Conservation (phyloP, 2,113 vertebrate species). For the Climacteris rufus region DNA sequence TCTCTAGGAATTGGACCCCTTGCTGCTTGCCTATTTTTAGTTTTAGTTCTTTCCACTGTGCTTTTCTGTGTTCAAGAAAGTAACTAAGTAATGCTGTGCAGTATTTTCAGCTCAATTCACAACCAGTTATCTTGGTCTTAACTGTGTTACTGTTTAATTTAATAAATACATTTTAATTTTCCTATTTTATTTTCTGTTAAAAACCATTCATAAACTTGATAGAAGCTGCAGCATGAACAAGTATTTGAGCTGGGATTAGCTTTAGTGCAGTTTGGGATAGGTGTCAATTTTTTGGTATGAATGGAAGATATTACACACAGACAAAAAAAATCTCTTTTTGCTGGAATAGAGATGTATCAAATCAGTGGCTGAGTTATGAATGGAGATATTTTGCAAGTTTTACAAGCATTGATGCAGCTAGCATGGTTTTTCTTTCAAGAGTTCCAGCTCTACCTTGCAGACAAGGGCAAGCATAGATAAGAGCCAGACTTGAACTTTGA, state of each 20-base stretch:
- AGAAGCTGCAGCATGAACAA: not conserved
- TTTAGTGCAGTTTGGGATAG: not conserved
- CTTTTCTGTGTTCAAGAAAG: not conserved
- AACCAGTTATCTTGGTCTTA: not conserved
- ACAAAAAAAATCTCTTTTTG: not conserved
- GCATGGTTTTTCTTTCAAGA: not conserved
- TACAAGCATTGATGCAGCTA: not conserved
- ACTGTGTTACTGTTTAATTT: not conserved
- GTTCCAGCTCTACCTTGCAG: not conserved
- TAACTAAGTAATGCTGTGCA: not conserved
- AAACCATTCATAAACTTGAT: not conserved
- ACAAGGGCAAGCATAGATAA: not conserved
- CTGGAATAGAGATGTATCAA: not conserved
- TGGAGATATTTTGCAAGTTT: not conserved
- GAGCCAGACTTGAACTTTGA: slow-evolving; percentile 16
- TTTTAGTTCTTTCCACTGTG: not conserved
- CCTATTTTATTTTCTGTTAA: not conserved
- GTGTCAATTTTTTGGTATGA: not conserved
- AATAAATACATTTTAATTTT: not conserved
- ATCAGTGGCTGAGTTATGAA: not conserved
- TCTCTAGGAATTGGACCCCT: not conserved
- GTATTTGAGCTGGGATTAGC: not conserved
- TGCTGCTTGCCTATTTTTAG: not conserved
- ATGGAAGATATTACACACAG: not conserved
- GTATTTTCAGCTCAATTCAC: not conserved